phyloP scores from a whole-genome alignment of 1,140 invertebrate species.

The Liolophura sinensis region DNA sequence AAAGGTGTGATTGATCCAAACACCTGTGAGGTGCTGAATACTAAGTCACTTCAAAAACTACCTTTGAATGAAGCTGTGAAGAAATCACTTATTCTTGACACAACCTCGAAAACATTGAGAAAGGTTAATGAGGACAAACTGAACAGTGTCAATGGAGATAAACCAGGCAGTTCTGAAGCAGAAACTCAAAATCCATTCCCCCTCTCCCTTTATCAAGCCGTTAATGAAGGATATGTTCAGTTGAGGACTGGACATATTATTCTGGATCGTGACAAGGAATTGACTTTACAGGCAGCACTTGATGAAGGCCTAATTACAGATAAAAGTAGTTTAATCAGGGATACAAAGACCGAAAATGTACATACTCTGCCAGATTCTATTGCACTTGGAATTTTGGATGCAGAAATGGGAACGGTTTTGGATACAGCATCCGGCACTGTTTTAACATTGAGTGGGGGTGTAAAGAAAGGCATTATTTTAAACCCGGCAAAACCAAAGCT shows the following conservation, averaged over 20 bases:
- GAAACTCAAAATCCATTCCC: no score
- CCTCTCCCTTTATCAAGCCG: slow-evolving; percentile 20
- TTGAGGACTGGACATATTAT: slow-evolving; percentile 41
- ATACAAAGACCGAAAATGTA: slow-evolving; percentile 16
- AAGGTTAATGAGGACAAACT: slow-evolving; percentile 23
- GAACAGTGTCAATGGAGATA: no score
- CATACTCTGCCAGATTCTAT: slow-evolving; percentile 71
- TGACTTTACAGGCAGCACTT: slow-evolving; percentile 60
- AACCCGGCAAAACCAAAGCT: neutral
- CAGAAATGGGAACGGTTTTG: slow-evolving; percentile 74
- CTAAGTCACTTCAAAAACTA: slow-evolving; percentile 17
- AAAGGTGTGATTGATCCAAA: slow-evolving; percentile 37
- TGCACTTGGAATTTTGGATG: slow-evolving; percentile 77
- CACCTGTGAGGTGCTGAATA: slow-evolving; percentile 20
- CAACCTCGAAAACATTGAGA: slow-evolving; percentile 68
- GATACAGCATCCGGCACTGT: slow-evolving; percentile 70
- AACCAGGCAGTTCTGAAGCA: no score
- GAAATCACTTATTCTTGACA: slow-evolving; percentile 75
- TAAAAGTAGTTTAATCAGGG: slow-evolving; percentile 23
- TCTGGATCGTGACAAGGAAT: slow-evolving; percentile 33
- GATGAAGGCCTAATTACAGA: slow-evolving; percentile 48
- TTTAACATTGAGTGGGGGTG: slow-evolving; percentile 70
- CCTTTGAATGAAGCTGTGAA: slow-evolving; percentile 75
- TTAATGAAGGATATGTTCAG: slow-evolving; percentile 37
- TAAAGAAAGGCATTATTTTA: slow-evolving; percentile 73